Conservation (phyloP, 2,888 invertebrate genomes). For the Zeuzera pyrina region DNA sequence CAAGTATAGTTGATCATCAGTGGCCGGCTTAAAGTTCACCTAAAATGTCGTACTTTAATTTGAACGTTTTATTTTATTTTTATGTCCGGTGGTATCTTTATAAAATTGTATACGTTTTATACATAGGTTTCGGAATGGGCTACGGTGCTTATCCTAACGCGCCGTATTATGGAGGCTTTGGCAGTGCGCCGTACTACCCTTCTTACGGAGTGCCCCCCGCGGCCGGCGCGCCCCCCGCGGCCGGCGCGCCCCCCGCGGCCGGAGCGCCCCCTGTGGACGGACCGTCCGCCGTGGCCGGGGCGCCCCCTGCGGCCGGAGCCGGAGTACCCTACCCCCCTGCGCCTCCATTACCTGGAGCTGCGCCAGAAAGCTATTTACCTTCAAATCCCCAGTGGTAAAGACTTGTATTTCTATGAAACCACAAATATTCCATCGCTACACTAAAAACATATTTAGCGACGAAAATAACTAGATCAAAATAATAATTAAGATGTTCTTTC, state of each 20-base stretch:
- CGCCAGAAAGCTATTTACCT: slow-evolving; percentile 44
- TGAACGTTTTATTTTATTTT: no score
- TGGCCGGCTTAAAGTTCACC: no score
- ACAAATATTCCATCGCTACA: background rate
- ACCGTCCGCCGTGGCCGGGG: slow-evolving; percentile 40
- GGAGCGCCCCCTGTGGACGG: slow-evolving; percentile 53
- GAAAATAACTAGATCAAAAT: background rate
- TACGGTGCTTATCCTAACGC: slow-evolving; percentile 58
- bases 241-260: slow-evolving; percentile 39
- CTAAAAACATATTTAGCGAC: background rate
- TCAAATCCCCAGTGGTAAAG: slow-evolving; percentile 60
- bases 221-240: slow-evolving; percentile 43
- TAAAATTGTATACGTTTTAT: no score
- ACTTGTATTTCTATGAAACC: background rate
- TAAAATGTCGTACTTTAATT: no score
- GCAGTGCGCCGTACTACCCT: slow-evolving; percentile 63
- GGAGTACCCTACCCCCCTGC: slow-evolving; percentile 21
- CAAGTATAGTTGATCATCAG: no score
- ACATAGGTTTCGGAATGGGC: slow-evolving; percentile 54
- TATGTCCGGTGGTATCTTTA: no score
- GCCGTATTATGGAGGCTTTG: slow-evolving; percentile 72
- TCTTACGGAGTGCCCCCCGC: slow-evolving; percentile 46
- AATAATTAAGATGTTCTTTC: no score
- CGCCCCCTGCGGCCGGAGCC: slow-evolving; percentile 56
- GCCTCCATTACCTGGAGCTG: slow-evolving; percentile 21